Evolutionary conservation across 1,140 invertebrate genomes (phyloP).

Genomic region (Drosophila cardini): DNA sequence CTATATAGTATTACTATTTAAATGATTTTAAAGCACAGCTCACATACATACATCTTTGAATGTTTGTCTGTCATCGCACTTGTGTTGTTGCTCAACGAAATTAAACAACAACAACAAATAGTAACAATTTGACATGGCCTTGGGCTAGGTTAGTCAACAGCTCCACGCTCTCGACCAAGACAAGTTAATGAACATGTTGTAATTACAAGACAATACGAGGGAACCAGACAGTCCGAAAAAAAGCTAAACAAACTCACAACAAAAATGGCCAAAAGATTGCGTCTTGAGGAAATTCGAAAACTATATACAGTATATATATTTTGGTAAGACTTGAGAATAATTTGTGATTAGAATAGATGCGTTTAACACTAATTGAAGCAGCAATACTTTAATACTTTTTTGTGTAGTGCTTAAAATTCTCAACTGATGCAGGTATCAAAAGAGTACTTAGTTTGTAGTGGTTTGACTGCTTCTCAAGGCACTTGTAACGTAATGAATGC

Average conservation of each 20-base stretch:
- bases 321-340: background rate
- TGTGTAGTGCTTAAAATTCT: background rate
- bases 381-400: too few species aligned
- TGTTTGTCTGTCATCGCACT: conserved; percentile 17
- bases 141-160: conserved; percentile 37
- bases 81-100: conserved; percentile 26
- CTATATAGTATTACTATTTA: conserved; percentile 22
- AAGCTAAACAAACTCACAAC: background rate
- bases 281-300: background rate
- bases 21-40: conserved; percentile 9
- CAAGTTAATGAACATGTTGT: conserved; percentile 42
- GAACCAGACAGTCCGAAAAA: conserved; percentile 2
- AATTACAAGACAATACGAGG: conserved; percentile 33
- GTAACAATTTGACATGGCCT: conserved; percentile 30
- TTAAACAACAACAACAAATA: conserved; percentile 2
- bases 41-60: conserved; percentile 8
- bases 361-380: background rate
- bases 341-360: background rate
- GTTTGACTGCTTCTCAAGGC: background rate
- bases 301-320: background rate
- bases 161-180: conserved; percentile 38
- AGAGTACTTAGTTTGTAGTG: background rate
- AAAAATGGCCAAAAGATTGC: conserved; percentile 5
- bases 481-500: background rate
- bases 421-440: background rate